Percentiles rank a stretch among this genome's conserved stretches.
These are phyloP conservation scores for Styela plicata DNA, from an alignment of 23 tunicate species.

Conservation along the genomic window DNA sequence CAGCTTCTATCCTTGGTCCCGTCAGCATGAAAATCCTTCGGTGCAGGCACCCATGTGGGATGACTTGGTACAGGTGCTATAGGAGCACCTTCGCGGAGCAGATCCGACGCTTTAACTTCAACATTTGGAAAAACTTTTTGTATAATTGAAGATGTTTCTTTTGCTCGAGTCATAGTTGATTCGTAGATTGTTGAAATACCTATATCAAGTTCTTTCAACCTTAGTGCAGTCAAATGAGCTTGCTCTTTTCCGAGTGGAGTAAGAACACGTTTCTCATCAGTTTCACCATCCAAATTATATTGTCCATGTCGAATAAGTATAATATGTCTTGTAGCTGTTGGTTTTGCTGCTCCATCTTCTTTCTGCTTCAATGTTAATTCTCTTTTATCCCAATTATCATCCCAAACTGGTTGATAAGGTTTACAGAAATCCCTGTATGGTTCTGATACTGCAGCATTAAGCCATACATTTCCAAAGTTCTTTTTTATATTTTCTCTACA, in stretches of 20 bases:
- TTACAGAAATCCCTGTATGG: background rate
- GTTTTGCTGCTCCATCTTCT: conserved; percentile 6
- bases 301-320: conserved; percentile 91
- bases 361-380: conserved; percentile 21
- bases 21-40: conserved; percentile 53
- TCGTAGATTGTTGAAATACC: conserved; percentile 35
- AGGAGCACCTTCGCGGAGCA: conserved; percentile 73
- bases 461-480: background rate
- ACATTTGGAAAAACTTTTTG: conserved; percentile 23
- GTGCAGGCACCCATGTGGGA: conserved; percentile 43
- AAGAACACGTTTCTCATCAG: conserved; percentile 49
- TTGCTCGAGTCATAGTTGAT: conserved; percentile 85
- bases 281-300: conserved; percentile 48
- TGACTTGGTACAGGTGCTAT: conserved; percentile 68
- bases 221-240: conserved; percentile 68
- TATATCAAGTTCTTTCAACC: conserved; percentile 36
- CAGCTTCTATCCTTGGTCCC: conserved; percentile 77
- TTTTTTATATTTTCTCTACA: conserved; percentile 2
- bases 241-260: conserved; percentile 74
- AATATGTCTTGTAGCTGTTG: conserved; percentile 62
- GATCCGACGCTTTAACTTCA: conserved; percentile 44
- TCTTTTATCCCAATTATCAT: conserved; percentile 78
- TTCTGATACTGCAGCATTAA: conserved; percentile 6
- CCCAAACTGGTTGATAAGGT: conserved; percentile 37
- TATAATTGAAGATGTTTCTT: conserved; percentile 64